These are phyloP conservation scores for Siphamia tubifer DNA, from an alignment of 2,113 vertebrate species.

Conservation along the genomic window DNA sequence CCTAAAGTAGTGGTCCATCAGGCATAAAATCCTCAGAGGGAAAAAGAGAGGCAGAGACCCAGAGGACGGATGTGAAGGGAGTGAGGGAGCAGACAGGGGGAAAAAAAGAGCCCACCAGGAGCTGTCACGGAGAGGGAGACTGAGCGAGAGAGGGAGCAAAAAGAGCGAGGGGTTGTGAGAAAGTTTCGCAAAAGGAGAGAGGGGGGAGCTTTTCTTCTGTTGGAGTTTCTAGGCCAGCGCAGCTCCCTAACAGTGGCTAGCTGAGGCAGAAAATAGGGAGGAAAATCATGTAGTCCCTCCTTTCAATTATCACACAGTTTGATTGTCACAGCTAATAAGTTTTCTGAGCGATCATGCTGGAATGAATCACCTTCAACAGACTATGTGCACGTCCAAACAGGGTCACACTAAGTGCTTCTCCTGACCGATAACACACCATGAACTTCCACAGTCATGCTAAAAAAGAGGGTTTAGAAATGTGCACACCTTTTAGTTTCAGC, in stretches of 20 bases:
- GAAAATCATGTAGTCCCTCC: slow-evolving; percentile 30
- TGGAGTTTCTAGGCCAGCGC: slow-evolving; percentile 57
- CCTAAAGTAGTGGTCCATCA: slow-evolving; percentile 51
- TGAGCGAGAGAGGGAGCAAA: slow-evolving; percentile 49
- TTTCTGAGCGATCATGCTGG: slow-evolving; percentile 17
- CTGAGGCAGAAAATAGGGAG: slow-evolving; percentile 40
- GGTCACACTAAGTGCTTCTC: not conserved
- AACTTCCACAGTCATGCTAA: not conserved
- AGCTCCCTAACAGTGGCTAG: slow-evolving; percentile 38
- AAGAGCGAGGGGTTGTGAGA: slow-evolving; percentile 57
- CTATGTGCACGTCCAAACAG: not conserved
- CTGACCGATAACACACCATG: not conserved
- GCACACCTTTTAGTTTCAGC: no score
- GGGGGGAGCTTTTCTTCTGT: slow-evolving; percentile 47
- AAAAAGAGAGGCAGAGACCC: slow-evolving; percentile 47
- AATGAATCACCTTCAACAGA: slow-evolving; percentile 26
- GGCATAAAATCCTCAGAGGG: slow-evolving; percentile 48
- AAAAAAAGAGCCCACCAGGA: slow-evolving; percentile 61
- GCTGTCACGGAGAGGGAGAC: slow-evolving; percentile 57
- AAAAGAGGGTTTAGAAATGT: no score
- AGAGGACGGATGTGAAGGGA: slow-evolving; percentile 64
- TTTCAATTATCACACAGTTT: slow-evolving; percentile 61
- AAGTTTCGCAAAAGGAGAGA: slow-evolving; percentile 40
- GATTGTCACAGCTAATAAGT: slow-evolving; percentile 59
- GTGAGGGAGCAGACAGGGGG: slow-evolving; percentile 19